Percentiles rank a stretch among this genome's conserved stretches.
phyloP scores from a whole-genome alignment of 2,113 vertebrate species.

The Paratilapia polleni region DNA sequence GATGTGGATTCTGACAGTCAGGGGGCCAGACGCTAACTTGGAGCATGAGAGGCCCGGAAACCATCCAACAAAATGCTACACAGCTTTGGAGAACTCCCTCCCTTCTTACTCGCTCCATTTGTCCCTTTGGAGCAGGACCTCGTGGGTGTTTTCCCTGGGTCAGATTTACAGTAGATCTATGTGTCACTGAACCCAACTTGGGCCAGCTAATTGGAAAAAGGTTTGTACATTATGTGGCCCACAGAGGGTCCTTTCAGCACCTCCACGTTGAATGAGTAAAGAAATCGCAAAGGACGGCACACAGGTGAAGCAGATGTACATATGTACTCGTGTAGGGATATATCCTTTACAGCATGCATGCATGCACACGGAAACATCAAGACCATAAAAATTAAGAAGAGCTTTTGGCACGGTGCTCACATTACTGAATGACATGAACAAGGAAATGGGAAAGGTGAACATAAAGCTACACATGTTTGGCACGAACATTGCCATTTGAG shows the following conservation, averaged over 20 bases:
- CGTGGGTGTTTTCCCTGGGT: slow-evolving; percentile 56
- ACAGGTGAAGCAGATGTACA: slow-evolving; percentile 56
- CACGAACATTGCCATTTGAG: slow-evolving; percentile 17
- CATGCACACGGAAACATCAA: slow-evolving; percentile 19
- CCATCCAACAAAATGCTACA: slow-evolving; percentile 43
- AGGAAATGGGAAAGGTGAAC: slow-evolving; percentile 44
- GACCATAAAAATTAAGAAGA: slow-evolving; percentile 31
- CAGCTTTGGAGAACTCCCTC: slow-evolving; percentile 48
- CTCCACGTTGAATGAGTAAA: slow-evolving; percentile 34
- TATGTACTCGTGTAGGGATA: slow-evolving; percentile 14
- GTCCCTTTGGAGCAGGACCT: slow-evolving; percentile 38
- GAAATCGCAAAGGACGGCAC: slow-evolving; percentile 36
- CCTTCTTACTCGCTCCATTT: slow-evolving; percentile 13
- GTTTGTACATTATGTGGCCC: slow-evolving; percentile 56
- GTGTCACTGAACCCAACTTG: slow-evolving; percentile 41
- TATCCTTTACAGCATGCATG: slow-evolving; percentile 8
- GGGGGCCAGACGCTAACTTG: slow-evolving; percentile 35
- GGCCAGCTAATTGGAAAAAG: slow-evolving; percentile 62
- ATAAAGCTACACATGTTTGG: slow-evolving; percentile 47
- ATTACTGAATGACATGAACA: slow-evolving; percentile 51
- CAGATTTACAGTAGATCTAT: slow-evolving; percentile 62
- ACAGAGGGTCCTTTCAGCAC: slow-evolving; percentile 65
- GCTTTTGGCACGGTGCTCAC: slow-evolving; percentile 17
- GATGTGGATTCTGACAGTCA: slow-evolving; percentile 45
- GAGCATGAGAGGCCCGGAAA: slow-evolving; percentile 43